Base-by-base conservation (phyloP, 2,888 invertebrate genomes). In the Strigamia maritima region DNA sequence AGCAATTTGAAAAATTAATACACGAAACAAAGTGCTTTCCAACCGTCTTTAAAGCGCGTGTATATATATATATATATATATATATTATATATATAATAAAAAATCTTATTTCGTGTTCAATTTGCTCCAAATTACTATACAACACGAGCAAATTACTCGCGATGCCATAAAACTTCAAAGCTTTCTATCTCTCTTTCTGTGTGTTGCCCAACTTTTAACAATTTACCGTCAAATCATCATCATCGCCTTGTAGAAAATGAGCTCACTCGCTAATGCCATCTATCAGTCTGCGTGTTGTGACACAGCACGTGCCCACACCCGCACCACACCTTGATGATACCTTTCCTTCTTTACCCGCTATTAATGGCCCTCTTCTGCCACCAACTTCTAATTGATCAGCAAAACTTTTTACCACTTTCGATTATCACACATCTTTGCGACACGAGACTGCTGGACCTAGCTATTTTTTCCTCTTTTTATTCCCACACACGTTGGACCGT, bases 31-130 rank as follows among this genome's bases (percentile, higher is more conserved):
- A 54, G 54, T 54, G 54, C n/a, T 24, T 70, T 70, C 14, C 28
- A 70, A 26, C 26, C 24, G 26, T 70, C 24, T 26, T 70, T 28
- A 70, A 70, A 70, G 12, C 35, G 35, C 35, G n/a, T 26, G 12
- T 4, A 3, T 60, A 22, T 22, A 22, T 49, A 4, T 60, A 22
- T 60, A 8, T 60, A 60, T 4, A 24, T 4, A 2, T 7, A 60
- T 4, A 8, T 22, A 19, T 60, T 60, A 60, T 19, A 22, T 19
- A 22, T 22, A 60, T 24, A 19, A 60, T 60, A 19, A 24, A 26
- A 70, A 70, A 70, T 28, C 70, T 70, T 70, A 70, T 70, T 70
- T 28, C 70, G 70, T 70, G 70, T 70, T 70, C 70, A 70, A 70
- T 70, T 70, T 70, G 70, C 14, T 70, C 26, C 26, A 70, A 70